Conservation (phyloP, 2,888 invertebrate genomes). For the Taenaris catops region DNA sequence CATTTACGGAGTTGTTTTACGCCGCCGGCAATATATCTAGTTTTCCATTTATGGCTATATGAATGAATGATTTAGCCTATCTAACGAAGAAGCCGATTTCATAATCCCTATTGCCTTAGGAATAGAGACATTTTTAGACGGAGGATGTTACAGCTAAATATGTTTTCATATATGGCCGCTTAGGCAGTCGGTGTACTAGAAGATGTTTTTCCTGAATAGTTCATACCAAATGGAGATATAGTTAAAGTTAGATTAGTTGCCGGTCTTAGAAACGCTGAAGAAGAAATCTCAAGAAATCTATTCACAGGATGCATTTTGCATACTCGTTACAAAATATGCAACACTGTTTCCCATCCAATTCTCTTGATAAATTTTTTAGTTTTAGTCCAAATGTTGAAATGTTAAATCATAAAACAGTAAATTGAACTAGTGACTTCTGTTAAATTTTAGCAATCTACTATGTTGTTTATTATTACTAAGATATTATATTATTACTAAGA, state of each 20-base stretch:
- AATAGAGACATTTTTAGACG: constrained; percentile 20
- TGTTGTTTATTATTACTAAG: too few species aligned
- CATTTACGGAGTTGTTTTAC: constrained; percentile 46
- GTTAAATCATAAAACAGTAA: too few species aligned
- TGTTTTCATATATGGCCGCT: constrained; percentile 23
- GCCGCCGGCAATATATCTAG: constrained; percentile 33
- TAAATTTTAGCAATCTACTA: too few species aligned
- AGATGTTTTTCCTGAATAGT: constrained; percentile 26
- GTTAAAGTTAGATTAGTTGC: constrained; percentile 12
- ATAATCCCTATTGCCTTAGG: constrained; percentile 27
- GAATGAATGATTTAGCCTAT: constrained; percentile 55
- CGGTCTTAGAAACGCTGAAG: constrained; percentile 10
- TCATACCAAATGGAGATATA: constrained; percentile 22
- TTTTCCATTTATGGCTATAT: constrained; percentile 48
- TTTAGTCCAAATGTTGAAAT: too few species aligned
- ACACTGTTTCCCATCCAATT: too few species aligned
- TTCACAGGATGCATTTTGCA: too few species aligned
- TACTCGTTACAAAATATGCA: too few species aligned
- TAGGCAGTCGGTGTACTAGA: constrained; percentile 21
- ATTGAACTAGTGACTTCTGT: too few species aligned
- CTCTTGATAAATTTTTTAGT: too few species aligned
- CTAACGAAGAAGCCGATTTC: constrained; percentile 16
- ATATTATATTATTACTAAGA: too few species aligned
- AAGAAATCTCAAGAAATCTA: constrained; percentile 8
- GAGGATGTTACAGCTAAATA: constrained; percentile 23